These are phyloP conservation scores for Stigmatopora argus DNA, from an alignment of 2,113 vertebrate species.

Conservation along the genomic window DNA sequence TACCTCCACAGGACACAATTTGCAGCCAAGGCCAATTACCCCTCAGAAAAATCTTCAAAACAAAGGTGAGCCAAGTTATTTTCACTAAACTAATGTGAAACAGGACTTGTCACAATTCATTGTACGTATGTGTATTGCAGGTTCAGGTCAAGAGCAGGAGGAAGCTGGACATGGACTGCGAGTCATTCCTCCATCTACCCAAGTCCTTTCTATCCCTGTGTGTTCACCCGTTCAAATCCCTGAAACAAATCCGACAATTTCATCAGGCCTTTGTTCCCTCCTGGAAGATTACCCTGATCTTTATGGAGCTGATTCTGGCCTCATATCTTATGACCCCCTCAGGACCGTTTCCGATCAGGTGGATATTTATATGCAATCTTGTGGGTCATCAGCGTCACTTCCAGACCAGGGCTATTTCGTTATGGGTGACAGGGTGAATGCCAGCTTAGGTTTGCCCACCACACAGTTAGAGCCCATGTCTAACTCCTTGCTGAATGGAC, in stretches of 20 bases:
- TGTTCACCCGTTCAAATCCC: background rate
- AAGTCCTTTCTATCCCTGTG: slow-evolving; percentile 61
- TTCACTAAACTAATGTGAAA: background rate
- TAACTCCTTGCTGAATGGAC: slow-evolving; percentile 79
- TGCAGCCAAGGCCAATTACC: slow-evolving; percentile 2
- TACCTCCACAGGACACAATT: slow-evolving; percentile 5
- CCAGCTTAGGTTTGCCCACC: slow-evolving; percentile 46
- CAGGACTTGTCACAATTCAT: background rate
- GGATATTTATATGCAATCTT: no score
- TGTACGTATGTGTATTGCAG: background rate
- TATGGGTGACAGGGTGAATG: slow-evolving; percentile 67
- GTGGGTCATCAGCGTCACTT: background rate
- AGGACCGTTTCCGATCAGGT: slow-evolving; percentile 1
- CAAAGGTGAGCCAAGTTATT: slow-evolving; percentile 37
- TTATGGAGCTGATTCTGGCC: slow-evolving; percentile 48
- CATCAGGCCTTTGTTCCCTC: slow-evolving; percentile 69
- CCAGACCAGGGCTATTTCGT: slow-evolving; percentile 67
- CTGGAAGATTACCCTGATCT: slow-evolving; percentile 76
- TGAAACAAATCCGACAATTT: slow-evolving; percentile 60
- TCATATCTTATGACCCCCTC: slow-evolving; percentile 21
- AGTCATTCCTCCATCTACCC: slow-evolving; percentile 5
- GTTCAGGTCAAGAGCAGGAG: slow-evolving; percentile 28
- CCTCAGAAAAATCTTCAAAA: slow-evolving; percentile 5
- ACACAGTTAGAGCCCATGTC: slow-evolving; percentile 72
- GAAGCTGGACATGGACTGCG: slow-evolving; percentile 10